phyloP scores from a whole-genome alignment of 2,113 vertebrate genomes.

The Hippopotamus amphibius region DNA sequence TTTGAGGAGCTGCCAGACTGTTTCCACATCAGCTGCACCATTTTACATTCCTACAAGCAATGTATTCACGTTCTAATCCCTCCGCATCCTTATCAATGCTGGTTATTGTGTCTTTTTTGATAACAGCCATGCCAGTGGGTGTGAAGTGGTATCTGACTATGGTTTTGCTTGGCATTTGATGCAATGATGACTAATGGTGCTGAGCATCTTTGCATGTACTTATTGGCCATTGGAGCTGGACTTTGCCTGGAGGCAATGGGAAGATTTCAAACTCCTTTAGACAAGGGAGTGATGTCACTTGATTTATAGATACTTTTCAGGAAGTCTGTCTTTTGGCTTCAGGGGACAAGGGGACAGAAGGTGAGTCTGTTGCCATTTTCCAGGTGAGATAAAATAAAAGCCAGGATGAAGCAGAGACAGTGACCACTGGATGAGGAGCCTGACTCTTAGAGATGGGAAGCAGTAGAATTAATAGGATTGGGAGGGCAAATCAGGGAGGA shows the following conservation, averaged over 20 bases:
- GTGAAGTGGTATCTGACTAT: neutral
- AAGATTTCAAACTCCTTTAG: neutral
- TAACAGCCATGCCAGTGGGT: neutral
- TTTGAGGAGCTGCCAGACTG: neutral
- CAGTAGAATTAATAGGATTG: neutral
- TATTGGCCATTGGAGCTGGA: fast-evolving
- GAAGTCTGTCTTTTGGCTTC: neutral
- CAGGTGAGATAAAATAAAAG: neutral
- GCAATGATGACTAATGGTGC: neutral
- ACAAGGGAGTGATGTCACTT: neutral
- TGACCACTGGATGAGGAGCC: neutral
- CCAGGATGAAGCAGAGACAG: neutral
- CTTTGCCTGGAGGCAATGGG: neutral
- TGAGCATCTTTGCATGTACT: neutral
- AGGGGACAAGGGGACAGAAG: neutral
- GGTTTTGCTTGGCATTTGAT: neutral
- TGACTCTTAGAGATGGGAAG: neutral
- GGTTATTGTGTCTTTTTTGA: neutral
- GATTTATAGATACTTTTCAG: neutral
- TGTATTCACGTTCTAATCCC: neutral
- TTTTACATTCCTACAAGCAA: neutral
- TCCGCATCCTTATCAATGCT: fast-evolving
- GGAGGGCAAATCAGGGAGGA: neutral
- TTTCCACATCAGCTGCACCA: no score
- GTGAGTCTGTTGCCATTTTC: neutral